phyloP scores from a whole-genome alignment of 1,140 invertebrate genomes.

The Drosophila serrata region DNA sequence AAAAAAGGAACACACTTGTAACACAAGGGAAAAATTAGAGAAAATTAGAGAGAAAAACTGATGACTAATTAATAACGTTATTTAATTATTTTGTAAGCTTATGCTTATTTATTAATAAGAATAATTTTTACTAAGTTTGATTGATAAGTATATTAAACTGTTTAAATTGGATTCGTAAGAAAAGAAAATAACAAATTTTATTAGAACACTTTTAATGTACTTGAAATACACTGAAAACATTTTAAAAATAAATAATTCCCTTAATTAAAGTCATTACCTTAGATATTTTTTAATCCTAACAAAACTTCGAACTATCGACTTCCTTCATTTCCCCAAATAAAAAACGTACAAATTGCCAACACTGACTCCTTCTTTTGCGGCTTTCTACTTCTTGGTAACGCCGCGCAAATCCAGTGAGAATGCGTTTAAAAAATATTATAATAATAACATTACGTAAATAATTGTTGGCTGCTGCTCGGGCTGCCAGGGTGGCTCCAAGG shows the following conservation, averaged over 20 bases:
- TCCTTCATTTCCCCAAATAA: too few species aligned
- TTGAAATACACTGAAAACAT: background rate
- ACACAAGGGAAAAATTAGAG: background rate
- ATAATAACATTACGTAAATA: slow-evolving; percentile 84
- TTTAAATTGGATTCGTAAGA: background rate
- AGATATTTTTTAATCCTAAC: too few species aligned
- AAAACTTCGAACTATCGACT: too few species aligned
- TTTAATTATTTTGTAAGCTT: background rate
- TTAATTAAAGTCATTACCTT: background rate
- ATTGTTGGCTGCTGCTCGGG: slow-evolving; percentile 71
- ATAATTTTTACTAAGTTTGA: too few species aligned
- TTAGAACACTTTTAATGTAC: too few species aligned
- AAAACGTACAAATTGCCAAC: background rate
- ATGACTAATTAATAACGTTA: background rate
- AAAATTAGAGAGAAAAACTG: background rate
- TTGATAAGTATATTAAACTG: background rate
- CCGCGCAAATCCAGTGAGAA: slow-evolving; percentile 79
- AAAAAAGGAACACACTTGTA: too few species aligned
- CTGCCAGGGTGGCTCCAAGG: slow-evolving; percentile 3
- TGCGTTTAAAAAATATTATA: slow-evolving; percentile 84
- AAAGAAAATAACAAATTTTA: background rate
- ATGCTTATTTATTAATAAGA: background rate
- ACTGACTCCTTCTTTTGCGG: slow-evolving; percentile 29
- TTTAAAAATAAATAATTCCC: too few species aligned
- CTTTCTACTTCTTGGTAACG: slow-evolving; percentile 49